Evolutionary conservation across 1,140 invertebrate genomes (phyloP), one percentile per base, ranked within the genome.

Genomic region (Mizuhopecten yessoensis): DNA sequence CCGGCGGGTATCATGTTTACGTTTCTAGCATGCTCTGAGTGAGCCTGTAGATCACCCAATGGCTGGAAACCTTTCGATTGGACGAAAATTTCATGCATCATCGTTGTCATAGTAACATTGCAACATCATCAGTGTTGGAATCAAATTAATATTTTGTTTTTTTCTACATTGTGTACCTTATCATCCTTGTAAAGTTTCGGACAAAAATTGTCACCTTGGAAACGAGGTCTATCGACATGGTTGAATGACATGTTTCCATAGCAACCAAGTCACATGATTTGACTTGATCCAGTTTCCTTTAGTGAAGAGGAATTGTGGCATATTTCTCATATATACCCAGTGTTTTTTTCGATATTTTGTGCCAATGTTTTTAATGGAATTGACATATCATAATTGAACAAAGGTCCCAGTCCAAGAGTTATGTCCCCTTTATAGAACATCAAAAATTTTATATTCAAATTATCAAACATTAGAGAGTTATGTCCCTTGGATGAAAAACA

Each of bases 11-110:
- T 92, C 88, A 86, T 89, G 86, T 89, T 49, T 91, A 89, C 91
- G 87, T 88, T 89, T 92, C 92, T 23, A 92, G 92, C 92, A 92
- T 92, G 92, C 88, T 91, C 92, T 92, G 90, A 92, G 92, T 91
- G 88, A 49, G 36, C 42, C 57, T 75, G 23, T 75, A 75, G 57
- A 87, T 34, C 23, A 34, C 87, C 49, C 57, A 90, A 90, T 86
- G 90, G 90, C 90, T 90, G 86, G 90, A 86, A 88, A 90, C 87
- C 87, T 86, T 88, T 88, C 90, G 87, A 92, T 92, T 92, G 87
- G 91, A 89, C 88, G 91, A 92, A 89, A 89, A 89, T 75, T 90
- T 90, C 89, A 90, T 90, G 89, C 87, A 33, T 90, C 89, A 90
- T 90, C 87, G 89, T 90, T 90, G 89, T 87, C 89, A 90, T 90